A percentile compares a stretch with the other conserved stretches of the same genome.
Evolutionary conservation across 2,113 vertebrate species (phyloP).

Genomic region (Orientallactaga bullata): DNA sequence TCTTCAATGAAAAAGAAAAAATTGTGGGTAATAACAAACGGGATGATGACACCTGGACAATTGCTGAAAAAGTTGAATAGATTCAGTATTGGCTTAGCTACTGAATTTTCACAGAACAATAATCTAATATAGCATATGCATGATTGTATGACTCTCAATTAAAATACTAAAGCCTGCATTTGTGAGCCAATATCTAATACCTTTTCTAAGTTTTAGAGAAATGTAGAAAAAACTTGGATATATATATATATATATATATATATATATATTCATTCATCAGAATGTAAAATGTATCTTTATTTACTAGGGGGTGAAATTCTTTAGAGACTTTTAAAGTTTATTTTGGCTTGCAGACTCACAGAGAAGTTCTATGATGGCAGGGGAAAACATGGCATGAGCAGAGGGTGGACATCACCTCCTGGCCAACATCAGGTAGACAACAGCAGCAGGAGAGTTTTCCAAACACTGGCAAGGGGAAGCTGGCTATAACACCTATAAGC

Average conservation of each 20-base stretch:
- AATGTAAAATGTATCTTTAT: background rate
- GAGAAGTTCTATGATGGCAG: too few species aligned
- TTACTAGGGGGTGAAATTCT: background rate
- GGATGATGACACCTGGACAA: background rate
- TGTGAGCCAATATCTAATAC: slow-evolving; percentile 39
- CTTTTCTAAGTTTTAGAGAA: slow-evolving; percentile 55
- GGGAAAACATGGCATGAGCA: too few species aligned
- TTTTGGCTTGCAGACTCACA: too few species aligned
- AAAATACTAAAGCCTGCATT: slow-evolving; percentile 54
- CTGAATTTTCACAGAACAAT: slow-evolving; percentile 52
- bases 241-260: background rate
- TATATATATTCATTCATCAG: background rate
- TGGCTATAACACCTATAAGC: too few species aligned
- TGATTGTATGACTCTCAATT: slow-evolving; percentile 58
- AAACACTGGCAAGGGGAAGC: too few species aligned
- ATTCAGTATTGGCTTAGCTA: slow-evolving; percentile 6
- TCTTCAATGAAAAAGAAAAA: background rate
- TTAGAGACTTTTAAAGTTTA: background rate
- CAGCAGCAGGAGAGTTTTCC: too few species aligned
- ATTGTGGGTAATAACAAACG: background rate
- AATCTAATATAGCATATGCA: slow-evolving; percentile 33
- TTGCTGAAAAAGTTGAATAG: slow-evolving; percentile 19
- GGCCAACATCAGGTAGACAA: too few species aligned
- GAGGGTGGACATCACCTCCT: too few species aligned
- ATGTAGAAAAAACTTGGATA: slow-evolving; percentile 28